These are phyloP conservation scores for Tiliacea citrago DNA, from an alignment of 2,888 invertebrate genomes.

Conservation along the genomic window DNA sequence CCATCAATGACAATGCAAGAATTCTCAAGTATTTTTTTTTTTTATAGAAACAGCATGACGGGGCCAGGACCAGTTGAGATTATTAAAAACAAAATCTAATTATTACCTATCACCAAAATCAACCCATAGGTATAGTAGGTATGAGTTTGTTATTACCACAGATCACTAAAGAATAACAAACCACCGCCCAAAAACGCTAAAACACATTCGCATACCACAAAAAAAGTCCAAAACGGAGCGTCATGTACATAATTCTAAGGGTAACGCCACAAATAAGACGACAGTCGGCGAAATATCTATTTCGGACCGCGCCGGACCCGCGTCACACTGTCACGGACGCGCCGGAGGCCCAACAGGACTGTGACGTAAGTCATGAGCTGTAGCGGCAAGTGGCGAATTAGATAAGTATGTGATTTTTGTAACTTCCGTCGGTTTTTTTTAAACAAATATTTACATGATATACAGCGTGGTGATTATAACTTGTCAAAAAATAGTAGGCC, in stretches of 20 bases:
- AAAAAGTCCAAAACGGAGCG: slow-evolving; percentile 67
- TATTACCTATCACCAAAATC: no score
- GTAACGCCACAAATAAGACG: slow-evolving; percentile 79
- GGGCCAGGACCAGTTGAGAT: no score
- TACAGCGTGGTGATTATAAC: no score
- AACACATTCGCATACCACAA: slow-evolving; percentile 52
- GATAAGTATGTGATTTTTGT: not conserved
- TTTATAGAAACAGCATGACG: no score
- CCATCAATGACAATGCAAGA: no score
- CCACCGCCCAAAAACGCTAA: slow-evolving; percentile 17
- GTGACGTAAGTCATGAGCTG: slow-evolving; percentile 60
- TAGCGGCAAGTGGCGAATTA: slow-evolving; percentile 55
- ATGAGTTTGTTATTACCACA: not conserved
- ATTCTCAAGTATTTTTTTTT: no score
- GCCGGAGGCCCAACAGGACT: slow-evolving; percentile 66
- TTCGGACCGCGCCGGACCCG: slow-evolving; percentile 87
- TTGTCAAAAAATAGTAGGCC: no score
- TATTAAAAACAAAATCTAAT: no score
- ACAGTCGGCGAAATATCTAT: slow-evolving; percentile 87
- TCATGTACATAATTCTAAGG: slow-evolving; percentile 77
- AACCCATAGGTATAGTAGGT: no score
- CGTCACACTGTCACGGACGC: slow-evolving; percentile 85
- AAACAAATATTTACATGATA: no score
- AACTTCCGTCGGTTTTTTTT: not conserved
- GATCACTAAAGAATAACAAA: slow-evolving; percentile 48